phyloP scores from a whole-genome alignment of 2,888 invertebrate species.

The Catocala fraxini region DNA sequence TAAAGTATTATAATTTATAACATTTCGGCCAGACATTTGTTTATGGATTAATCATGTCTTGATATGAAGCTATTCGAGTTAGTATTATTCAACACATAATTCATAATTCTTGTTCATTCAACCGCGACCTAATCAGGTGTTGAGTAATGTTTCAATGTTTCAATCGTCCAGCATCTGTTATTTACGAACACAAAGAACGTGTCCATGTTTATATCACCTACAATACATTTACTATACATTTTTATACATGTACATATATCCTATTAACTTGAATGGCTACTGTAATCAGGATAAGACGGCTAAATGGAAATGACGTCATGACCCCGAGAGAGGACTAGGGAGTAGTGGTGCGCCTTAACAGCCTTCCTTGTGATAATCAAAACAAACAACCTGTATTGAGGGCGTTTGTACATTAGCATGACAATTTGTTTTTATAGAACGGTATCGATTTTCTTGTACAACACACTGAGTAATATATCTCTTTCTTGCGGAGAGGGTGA shows the following conservation, averaged over 20 bases:
- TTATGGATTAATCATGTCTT: background rate
- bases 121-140: conserved; percentile 7
- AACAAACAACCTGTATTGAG: conserved; percentile 4
- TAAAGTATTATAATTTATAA: too few relatives aligned
- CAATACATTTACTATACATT: background rate
- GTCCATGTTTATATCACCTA: background rate
- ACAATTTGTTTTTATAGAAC: background rate
- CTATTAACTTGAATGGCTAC: background rate
- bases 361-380: background rate
- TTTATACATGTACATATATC: background rate
- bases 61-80: background rate
- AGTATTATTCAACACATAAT: background rate
- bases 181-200: background rate
- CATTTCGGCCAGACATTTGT: background rate
- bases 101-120: conserved; percentile 11
- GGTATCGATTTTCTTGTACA: too few relatives aligned
- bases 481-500: too few relatives aligned
- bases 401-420: too few relatives aligned
- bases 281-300: background rate
- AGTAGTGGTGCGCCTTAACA: background rate
- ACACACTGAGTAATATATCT: too few relatives aligned
- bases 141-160: conserved; percentile 8
- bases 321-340: background rate
- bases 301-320: conserved; percentile 6
- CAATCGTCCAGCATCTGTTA: background rate